Evolutionary conservation across 2,113 vertebrate species (phyloP), one percentile per base, ranked within the genome.

Genomic region (Mormyrus iriodes): DNA sequence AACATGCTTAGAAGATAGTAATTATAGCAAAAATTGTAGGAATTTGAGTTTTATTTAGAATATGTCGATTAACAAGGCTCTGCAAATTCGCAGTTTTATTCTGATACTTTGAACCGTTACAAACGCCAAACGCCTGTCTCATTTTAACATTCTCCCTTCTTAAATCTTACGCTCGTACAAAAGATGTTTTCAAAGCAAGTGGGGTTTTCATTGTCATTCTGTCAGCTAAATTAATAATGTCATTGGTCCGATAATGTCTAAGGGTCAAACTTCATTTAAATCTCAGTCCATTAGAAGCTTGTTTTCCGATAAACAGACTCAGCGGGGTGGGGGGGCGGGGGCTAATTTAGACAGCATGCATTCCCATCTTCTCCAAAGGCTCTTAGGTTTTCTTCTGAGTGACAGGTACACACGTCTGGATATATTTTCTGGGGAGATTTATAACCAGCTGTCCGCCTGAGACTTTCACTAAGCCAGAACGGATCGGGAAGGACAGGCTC

Each of bases 241-340:
- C 96, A 96, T 96, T 97, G 89, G 96, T 96, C 90, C 96, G 95
- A 93, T 97, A 97, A 97, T 97, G 97, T 95, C 93, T 94, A 92
- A 95, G 94, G 97, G 97, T 98, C 97, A 97, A 95, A 96, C 97
- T 97, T 97, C 96, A 98, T 98, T 97, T 96, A 96, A 97, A 97
- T 96, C 96, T 97, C 96, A 95, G 96, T 97, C 97, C 97, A 98
- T 98, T 98, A 98, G 94, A 95, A 95, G 95, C 95, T 95, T 94
- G 96, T 97, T 97, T 97, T 96, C 96, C 96, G 97, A 97, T 97
- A 97, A 98, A 98, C 97, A 98, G 97, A 95, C 97, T 96, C 98
- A 98, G 97, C 97, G 94, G 98, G 97, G 97, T 15, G 69, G 98
- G 97, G 97, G 0, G 31, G 69, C 2, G 95, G 93, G 86, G 21